Percentiles rank a stretch among this genome's conserved stretches.
Conservation (phyloP, 2,888 invertebrate species). For the Andrena bicolor region DNA sequence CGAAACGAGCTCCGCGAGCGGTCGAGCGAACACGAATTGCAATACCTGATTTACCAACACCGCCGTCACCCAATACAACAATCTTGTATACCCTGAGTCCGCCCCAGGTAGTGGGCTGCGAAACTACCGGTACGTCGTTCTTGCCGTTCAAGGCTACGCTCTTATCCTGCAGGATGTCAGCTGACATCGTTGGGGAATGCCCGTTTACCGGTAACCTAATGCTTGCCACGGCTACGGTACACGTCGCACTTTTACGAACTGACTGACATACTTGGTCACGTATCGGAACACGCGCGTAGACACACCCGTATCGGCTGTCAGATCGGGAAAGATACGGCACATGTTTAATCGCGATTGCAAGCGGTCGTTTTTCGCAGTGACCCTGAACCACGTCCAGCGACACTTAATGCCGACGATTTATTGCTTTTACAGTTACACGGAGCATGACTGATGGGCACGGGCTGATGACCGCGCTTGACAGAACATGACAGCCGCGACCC, state of each 20-base stretch:
- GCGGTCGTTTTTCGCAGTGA: slow-evolving; percentile 12
- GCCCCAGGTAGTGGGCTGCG: slow-evolving; percentile 86
- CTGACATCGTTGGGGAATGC: slow-evolving; percentile 67
- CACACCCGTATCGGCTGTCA: slow-evolving; percentile 65
- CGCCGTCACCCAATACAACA: slow-evolving; percentile 96
- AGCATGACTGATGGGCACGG: slow-evolving; percentile 56
- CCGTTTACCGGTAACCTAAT: slow-evolving; percentile 48
- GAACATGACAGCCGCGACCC: slow-evolving; percentile 56
- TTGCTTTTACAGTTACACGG: slow-evolving; percentile 50
- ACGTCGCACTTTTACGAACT: slow-evolving; percentile 56
- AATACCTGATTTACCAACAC: slow-evolving; percentile 95
- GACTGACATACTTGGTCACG: slow-evolving; percentile 69
- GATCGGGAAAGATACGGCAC: slow-evolving; percentile 51
- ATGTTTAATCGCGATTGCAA: slow-evolving; percentile 56
- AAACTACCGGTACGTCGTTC: slow-evolving; percentile 72
- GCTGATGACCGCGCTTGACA: slow-evolving; percentile 62
- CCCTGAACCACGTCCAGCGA: slow-evolving; percentile 17
- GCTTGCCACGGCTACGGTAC: slow-evolving; percentile 40
- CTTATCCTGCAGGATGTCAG: slow-evolving; percentile 68
- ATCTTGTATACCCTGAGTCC: slow-evolving; percentile 94
- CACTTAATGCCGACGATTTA: slow-evolving; percentile 31
- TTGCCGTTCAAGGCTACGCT: slow-evolving; percentile 74
- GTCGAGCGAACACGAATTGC: not conserved
- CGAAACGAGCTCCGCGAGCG: not conserved
- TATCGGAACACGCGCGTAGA: slow-evolving; percentile 65